phyloP scores from a whole-genome alignment of 2,888 invertebrate species.

The Philereme transversata region DNA sequence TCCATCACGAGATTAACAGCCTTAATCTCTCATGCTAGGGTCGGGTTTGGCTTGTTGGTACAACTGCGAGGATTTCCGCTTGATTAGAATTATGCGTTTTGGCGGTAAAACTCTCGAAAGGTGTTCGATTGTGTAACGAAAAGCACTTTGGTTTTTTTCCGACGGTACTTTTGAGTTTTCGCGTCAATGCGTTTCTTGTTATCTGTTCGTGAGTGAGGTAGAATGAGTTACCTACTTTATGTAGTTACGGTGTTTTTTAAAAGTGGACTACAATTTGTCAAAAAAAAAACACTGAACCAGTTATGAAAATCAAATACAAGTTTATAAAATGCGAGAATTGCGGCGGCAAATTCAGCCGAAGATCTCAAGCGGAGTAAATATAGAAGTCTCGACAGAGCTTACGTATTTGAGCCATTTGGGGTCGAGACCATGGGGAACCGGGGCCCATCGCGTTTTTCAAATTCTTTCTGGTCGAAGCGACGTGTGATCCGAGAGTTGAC shows the following conservation, averaged over 20 bases:
- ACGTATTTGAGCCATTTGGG: too few species aligned
- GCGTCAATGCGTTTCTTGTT: constrained; percentile 56
- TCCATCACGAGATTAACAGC: constrained; percentile 31
- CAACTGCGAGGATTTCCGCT: constrained; percentile 56
- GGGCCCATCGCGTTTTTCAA: too few species aligned
- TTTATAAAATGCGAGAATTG: too few species aligned
- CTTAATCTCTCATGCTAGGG: constrained; percentile 15
- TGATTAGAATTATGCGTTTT: constrained; percentile 54
- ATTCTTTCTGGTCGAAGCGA: too few species aligned
- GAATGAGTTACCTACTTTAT: constrained; percentile 18
- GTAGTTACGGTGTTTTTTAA: constrained; percentile 9
- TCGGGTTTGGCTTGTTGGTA: constrained; percentile 29
- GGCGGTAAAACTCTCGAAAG: constrained; percentile 66
- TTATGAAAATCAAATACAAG: too few species aligned
- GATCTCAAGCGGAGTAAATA: too few species aligned
- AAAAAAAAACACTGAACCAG: too few species aligned
- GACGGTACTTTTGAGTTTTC: constrained; percentile 50
- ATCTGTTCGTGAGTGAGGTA: constrained; percentile 31
- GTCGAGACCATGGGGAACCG: too few species aligned
- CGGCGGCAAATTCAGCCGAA: too few species aligned
- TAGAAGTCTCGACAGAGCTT: too few species aligned
- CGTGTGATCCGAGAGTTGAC: too few species aligned
- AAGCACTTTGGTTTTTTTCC: constrained; percentile 46
- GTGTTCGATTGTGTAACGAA: constrained; percentile 77
- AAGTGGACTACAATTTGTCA: neutral